Evolutionary conservation across 2,888 invertebrate species (phyloP).

Genomic region (Fabriciana adippe): DNA sequence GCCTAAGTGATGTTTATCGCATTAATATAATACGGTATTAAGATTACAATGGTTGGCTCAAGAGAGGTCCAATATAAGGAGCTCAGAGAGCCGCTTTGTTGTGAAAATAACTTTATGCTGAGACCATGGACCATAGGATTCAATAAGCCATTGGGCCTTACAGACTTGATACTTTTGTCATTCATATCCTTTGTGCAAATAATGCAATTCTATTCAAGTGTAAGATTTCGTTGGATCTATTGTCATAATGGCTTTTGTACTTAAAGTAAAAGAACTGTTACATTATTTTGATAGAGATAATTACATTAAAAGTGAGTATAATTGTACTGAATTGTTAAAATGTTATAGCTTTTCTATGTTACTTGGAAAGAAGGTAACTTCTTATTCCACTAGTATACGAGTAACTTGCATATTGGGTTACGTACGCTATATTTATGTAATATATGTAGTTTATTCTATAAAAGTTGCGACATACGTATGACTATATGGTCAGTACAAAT

Average conservation of each 20-base stretch:
- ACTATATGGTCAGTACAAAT: too few relatives aligned
- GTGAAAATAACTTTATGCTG: conserved; percentile 80
- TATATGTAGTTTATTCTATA: too few relatives aligned
- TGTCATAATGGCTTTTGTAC: conserved; percentile 37
- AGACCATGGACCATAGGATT: conserved; percentile 61
- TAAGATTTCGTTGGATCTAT: conserved; percentile 39
- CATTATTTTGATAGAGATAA: conserved; percentile 10
- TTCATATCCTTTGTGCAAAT: conserved; percentile 69
- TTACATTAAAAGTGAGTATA: conserved; percentile 9
- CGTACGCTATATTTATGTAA: too few relatives aligned
- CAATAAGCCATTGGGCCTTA: conserved; percentile 75
- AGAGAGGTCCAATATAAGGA: conserved; percentile 80
- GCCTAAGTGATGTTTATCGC: conserved; percentile 79
- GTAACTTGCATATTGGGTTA: too few relatives aligned
- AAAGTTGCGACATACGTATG: too few relatives aligned
- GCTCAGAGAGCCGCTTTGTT: conserved; percentile 78
- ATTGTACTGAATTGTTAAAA: neutral
- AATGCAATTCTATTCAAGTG: conserved; percentile 61
- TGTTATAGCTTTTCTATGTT: neutral
- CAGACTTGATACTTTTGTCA: conserved; percentile 64
- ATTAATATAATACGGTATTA: conserved; percentile 82
- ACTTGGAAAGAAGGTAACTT: too few relatives aligned
- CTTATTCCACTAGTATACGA: too few relatives aligned
- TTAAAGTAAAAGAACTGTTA: conserved; percentile 13
- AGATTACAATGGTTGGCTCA: conserved; percentile 79